Conservation (phyloP, 2,113 vertebrate species). For the Etheostoma spectabile region DNA sequence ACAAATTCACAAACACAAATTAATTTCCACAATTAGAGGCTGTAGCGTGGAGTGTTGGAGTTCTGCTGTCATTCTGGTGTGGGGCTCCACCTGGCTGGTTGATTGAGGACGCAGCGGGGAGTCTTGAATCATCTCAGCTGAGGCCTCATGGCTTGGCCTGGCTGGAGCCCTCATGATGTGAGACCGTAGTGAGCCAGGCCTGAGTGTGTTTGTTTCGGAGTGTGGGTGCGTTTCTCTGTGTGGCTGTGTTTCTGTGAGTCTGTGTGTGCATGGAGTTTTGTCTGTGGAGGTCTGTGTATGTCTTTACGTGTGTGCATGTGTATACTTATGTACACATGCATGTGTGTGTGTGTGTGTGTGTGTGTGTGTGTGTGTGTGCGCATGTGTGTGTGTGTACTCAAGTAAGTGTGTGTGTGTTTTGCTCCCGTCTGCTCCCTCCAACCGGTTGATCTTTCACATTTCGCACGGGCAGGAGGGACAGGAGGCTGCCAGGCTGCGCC, state of each 20-base stretch:
- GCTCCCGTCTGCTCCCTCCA: conserved; percentile 85
- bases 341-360: not conserved
- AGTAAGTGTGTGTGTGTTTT: conserved; percentile 54
- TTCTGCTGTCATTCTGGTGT: conserved; percentile 73
- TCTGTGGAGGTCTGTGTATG: conserved; percentile 19
- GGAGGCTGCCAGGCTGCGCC: conserved; percentile 83
- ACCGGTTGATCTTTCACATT: conserved; percentile 87
- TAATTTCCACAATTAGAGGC: conserved; percentile 48
- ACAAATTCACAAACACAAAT: conserved; percentile 23
- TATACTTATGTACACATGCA: conserved; percentile 22
- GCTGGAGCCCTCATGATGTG: conserved; percentile 85
- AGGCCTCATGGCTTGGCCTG: conserved; percentile 81
- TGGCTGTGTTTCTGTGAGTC: conserved; percentile 20
- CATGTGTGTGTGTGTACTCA: conserved; percentile 22
- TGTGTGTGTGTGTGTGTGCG: conserved; percentile 13
- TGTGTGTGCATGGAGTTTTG: conserved; percentile 14
- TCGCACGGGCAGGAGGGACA: conserved; percentile 83
- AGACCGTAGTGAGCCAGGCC: conserved; percentile 80
- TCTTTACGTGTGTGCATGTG: conserved; percentile 33
- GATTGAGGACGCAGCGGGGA: conserved; percentile 79
- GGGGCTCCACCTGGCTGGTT: conserved; percentile 77
- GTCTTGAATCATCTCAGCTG: conserved; percentile 85
- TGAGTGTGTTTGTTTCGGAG: conserved; percentile 61
- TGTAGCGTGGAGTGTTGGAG: conserved; percentile 62
- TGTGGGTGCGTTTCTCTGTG: conserved; percentile 57